phyloP scores from a whole-genome alignment of 2,797 vertebrate genomes.

The Clarias fuscus region DNA sequence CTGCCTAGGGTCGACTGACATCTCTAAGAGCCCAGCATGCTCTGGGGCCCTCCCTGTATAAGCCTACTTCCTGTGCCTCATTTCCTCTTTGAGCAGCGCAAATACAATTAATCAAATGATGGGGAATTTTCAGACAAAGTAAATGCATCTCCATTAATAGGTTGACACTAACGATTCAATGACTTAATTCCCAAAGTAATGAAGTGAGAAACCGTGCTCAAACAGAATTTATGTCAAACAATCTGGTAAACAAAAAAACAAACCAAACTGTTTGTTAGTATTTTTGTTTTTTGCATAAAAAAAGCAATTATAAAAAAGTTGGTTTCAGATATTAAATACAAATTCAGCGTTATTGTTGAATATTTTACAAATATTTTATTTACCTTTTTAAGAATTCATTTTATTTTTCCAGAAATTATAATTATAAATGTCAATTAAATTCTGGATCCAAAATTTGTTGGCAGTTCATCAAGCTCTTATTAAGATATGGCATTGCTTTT shows the following conservation, averaged over 20 bases:
- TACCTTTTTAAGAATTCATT: not conserved
- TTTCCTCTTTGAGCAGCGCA: constrained; percentile 53
- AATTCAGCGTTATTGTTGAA: not conserved
- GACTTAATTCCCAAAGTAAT: constrained; percentile 48
- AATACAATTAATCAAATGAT: constrained; percentile 59
- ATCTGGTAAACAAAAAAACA: not conserved
- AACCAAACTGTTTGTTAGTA: not conserved
- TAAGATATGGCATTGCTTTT: not conserved
- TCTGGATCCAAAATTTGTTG: not conserved
- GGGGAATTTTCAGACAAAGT: constrained; percentile 48
- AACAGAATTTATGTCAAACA: constrained; percentile 13
- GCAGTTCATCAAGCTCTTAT: not conserved
- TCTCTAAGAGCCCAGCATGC: constrained; percentile 44
- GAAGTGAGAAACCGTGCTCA: constrained; percentile 37
- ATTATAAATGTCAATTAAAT: not conserved
- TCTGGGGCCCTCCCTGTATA: constrained; percentile 41
- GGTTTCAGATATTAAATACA: not conserved
- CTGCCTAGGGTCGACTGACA: constrained; percentile 37
- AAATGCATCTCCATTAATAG: constrained; percentile 51
- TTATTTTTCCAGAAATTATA: not conserved
- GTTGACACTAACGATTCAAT: constrained; percentile 47
- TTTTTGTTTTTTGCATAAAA: too few relatives aligned
- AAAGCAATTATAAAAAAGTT: too few relatives aligned
- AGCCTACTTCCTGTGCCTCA: constrained; percentile 54
- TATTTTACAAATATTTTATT: not conserved